Conservation (phyloP, 2,113 vertebrate genomes). For the Vombatus ursinus region DNA sequence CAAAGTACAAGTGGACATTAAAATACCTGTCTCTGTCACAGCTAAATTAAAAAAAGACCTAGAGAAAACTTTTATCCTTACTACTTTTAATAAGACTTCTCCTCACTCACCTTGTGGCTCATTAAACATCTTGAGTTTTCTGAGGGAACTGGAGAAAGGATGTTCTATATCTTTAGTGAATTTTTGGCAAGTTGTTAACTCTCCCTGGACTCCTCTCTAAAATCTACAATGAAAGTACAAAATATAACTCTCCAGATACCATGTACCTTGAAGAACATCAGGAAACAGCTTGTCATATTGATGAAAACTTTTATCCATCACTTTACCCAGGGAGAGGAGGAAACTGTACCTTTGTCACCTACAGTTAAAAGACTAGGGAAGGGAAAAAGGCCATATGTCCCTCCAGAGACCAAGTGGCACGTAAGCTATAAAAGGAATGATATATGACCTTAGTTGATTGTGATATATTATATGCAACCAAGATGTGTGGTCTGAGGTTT, state of each 20-base stretch:
- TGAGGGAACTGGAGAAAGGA: not conserved
- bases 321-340: not conserved
- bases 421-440: not conserved
- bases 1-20: conserved; percentile 14
- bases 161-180: not conserved
- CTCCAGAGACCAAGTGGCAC: not conserved
- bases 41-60: conserved; percentile 7
- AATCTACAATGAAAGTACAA: not conserved
- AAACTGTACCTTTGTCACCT: conserved; percentile 34
- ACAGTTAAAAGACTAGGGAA: conserved; percentile 22
- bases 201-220: conserved; percentile 5
- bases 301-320: not conserved
- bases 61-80: not conserved
- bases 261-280: conserved; percentile 52
- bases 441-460: not conserved
- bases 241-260: not conserved
- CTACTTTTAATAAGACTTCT: not conserved
- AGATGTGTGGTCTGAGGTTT: not conserved
- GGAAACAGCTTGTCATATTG: conserved; percentile 53
- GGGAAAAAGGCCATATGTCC: not conserved
- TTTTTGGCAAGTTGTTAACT: conserved; percentile 40
- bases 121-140: conserved; percentile 45
- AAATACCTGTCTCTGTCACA: conserved; percentile 14
- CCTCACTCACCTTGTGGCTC: not conserved
- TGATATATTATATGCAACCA: not conserved